Evolutionary conservation across 2,113 vertebrate species (phyloP).

Genomic region (Nymphicus hollandicus): DNA sequence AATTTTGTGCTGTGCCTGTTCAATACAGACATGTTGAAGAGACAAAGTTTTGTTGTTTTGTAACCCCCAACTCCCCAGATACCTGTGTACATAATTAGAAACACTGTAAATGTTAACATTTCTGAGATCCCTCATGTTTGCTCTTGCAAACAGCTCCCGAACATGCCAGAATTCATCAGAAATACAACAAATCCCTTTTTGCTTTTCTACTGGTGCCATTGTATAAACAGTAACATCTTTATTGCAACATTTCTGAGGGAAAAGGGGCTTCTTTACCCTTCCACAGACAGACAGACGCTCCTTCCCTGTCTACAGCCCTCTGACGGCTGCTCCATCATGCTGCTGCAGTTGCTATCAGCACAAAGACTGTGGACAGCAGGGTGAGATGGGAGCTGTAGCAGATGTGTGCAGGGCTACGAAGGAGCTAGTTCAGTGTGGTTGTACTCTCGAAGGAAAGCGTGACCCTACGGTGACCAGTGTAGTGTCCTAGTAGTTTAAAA

Average conservation of each 20-base stretch:
- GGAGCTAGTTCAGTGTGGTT: not conserved
- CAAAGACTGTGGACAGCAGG: rapidly evolving
- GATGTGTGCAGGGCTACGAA: not conserved
- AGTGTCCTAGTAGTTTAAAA: not conserved
- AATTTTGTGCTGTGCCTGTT: not conserved
- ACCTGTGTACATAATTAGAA: not conserved
- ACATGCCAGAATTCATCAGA: not conserved
- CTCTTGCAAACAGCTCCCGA: not conserved
- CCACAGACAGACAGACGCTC: not conserved
- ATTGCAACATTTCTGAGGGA: not conserved
- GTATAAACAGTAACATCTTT: conserved; percentile 26
- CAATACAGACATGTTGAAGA: not conserved
- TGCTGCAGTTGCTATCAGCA: not conserved
- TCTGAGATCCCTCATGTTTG: not conserved
- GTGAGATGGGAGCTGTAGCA: not conserved
- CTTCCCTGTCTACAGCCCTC: not conserved
- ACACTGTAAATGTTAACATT: conserved; percentile 8
- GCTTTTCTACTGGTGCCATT: not conserved
- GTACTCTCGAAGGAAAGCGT: not conserved
- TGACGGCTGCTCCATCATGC: not conserved
- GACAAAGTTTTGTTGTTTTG: not conserved
- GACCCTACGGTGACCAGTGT: not conserved
- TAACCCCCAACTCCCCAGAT: not conserved
- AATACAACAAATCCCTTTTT: not conserved
- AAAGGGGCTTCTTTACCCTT: not conserved